These are phyloP conservation scores for Lydus trimaculatus DNA, from an alignment of 2,888 invertebrate species.

Conservation along the genomic window DNA sequence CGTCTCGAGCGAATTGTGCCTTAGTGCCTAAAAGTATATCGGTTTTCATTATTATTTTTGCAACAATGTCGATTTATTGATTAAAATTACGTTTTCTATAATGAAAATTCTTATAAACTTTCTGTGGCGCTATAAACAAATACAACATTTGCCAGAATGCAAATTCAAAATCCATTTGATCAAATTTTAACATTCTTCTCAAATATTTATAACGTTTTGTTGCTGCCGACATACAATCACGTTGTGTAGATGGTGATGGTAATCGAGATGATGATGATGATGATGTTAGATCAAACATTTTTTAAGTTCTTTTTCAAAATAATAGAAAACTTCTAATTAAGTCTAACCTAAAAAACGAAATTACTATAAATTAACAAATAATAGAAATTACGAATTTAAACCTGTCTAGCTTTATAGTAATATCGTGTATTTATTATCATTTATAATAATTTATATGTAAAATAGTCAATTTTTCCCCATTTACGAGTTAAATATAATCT, in stretches of 20 bases:
- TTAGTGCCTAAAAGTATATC: constrained; percentile 85
- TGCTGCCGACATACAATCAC: constrained; percentile 81
- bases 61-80: too few relatives aligned
- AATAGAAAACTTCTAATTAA: not conserved
- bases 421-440: too few relatives aligned
- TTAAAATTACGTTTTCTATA: constrained; percentile 95
- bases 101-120: constrained; percentile 96
- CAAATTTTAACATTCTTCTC: constrained; percentile 82
- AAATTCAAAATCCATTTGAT: constrained; percentile 99
- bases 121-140: constrained; percentile 91
- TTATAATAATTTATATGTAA: not conserved
- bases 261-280: constrained; percentile 46
- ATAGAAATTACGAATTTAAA: too few relatives aligned
- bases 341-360: not conserved
- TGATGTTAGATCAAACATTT: not conserved
- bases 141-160: constrained; percentile 99
- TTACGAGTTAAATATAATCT: too few relatives aligned
- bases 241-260: constrained; percentile 74
- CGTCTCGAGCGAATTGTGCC: constrained; percentile 98
- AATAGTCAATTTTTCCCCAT: not conserved
- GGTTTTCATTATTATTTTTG: too few relatives aligned
- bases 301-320: not conserved
- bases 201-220: constrained; percentile 90
- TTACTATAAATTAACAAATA: not conserved
- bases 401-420: too few relatives aligned